Evolutionary conservation across 2,113 vertebrate species (phyloP), one percentile per base, ranked within the genome.

Genomic region (Heteronetta atricapilla): DNA sequence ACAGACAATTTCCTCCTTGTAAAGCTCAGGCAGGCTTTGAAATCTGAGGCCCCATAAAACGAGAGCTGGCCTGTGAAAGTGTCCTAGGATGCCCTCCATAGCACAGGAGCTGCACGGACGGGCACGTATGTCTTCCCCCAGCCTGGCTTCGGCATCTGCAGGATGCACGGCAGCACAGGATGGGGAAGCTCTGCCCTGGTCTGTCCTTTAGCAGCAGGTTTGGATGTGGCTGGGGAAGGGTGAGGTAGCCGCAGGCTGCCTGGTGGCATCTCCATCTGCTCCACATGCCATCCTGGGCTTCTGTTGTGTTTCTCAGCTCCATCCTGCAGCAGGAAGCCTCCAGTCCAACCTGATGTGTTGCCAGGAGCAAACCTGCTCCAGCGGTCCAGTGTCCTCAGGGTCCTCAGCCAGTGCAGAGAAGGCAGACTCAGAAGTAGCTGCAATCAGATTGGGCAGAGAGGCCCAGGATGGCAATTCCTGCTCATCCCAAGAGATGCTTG

Each of bases 1-100:
- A 94, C 88, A 94, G 33, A 81, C 62, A 96, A 97, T 96, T 96
- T 96, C 93, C 95, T 96, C 86, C 95, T 94, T 91, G 94, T 95
- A 95, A 95, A 97, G 75, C 59, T 94, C 78, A 55, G 63, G 95
- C 93, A 96, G 79, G 26, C 94, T 97, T 95, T 96, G 96, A 96
- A 96, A 97, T 85, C 87, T 67, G 96, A 96, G 91, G 95, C 91
- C 72, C 53, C 91, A 85, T 94, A 94, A 95, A 97, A 91, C 0
- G 0, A 82, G 2, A 3, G 67, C 75, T 96, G 87, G 94, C 89
- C 87, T 63, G 55, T 44, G 84, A 44, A 95, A 95, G 81, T 91
- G 95, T 97, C 96, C 96, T 97, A 80, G 93, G 84, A 96, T 96
- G 95, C 94, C 95, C 94, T 94, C 72, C 44, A 0, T 38, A 69